These are phyloP conservation scores for Pinna nobilis DNA, from an alignment of 1,140 invertebrate species.

Conservation along the genomic window DNA sequence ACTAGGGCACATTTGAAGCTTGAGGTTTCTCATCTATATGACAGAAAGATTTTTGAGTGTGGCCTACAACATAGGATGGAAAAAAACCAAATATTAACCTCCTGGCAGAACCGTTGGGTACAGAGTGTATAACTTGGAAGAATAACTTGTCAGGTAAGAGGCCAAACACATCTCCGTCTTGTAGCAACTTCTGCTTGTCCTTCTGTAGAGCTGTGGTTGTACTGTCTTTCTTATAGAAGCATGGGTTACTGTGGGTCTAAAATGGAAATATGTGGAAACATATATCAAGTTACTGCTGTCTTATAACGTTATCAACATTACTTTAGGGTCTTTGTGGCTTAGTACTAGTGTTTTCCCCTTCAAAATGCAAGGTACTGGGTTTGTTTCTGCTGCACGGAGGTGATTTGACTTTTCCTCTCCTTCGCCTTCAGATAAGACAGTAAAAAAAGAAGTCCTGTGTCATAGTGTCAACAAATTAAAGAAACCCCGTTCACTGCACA, in stretches of 20 bases:
- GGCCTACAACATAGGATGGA: too few relatives aligned
- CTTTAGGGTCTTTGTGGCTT: too few relatives aligned
- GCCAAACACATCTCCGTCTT: conserved; percentile 65
- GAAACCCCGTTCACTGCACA: too few relatives aligned
- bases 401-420: background rate
- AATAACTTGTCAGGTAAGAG: conserved; percentile 68
- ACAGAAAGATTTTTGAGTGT: too few relatives aligned
- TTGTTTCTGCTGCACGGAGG: too few relatives aligned
- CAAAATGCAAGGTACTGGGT: background rate
- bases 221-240: conserved; percentile 60
- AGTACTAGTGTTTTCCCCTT: too few relatives aligned
- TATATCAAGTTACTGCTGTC: background rate
- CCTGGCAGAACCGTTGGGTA: conserved; percentile 38
- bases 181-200: conserved; percentile 59
- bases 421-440: background rate
- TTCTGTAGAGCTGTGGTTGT: conserved; percentile 51
- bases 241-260: conserved; percentile 72
- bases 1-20: too few relatives aligned
- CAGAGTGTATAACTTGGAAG: conserved; percentile 54
- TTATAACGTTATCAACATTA: too few relatives aligned
- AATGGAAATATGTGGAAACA: conserved; percentile 28
- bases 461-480: too few relatives aligned
- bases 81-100: too few relatives aligned
- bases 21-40: too few relatives aligned
- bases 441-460: background rate